A percentile compares a stretch with the other conserved stretches of the same genome.
Evolutionary conservation across 2,797 vertebrate species (phyloP).

Genomic region (Silurus lanzhouensis): DNA sequence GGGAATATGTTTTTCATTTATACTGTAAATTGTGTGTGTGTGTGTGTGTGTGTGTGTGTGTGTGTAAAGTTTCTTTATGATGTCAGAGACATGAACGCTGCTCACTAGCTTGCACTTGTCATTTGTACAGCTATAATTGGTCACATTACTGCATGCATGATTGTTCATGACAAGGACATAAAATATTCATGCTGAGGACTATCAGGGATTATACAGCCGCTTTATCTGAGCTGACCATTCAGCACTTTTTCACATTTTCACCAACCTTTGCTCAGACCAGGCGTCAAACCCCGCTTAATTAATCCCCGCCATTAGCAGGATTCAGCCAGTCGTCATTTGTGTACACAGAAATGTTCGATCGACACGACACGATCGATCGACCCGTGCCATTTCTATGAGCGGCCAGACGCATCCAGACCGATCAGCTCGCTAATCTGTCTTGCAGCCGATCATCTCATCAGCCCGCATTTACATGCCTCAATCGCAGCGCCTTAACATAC

Average conservation of each 20-base stretch:
- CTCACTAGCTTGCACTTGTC: slow-evolving; percentile 1
- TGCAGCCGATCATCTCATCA: slow-evolving; percentile 55
- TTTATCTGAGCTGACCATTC: neutral
- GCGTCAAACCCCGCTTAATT: slow-evolving; percentile 35
- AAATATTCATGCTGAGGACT: slow-evolving; percentile 6
- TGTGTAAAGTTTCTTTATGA: neutral
- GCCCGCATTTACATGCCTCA: slow-evolving; percentile 17
- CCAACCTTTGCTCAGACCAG: neutral
- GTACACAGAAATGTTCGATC: slow-evolving; percentile 50
- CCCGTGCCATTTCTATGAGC: slow-evolving; percentile 38
- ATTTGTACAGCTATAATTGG: slow-evolving; percentile 11
- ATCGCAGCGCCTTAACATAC: neutral
- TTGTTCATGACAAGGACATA: slow-evolving; percentile 10
- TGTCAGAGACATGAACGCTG: neutral
- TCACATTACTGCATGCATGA: slow-evolving; percentile 23
- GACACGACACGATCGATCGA: slow-evolving; percentile 50
- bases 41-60: too few species aligned
- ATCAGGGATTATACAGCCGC: neutral
- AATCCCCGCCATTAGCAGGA: slow-evolving; percentile 47
- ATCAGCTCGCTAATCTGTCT: slow-evolving; percentile 51
- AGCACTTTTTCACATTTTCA: neutral
- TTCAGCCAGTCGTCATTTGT: slow-evolving; percentile 45
- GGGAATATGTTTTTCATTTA: neutral
- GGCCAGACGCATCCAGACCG: slow-evolving; percentile 9
- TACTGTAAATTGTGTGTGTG: neutral